Evolutionary conservation across 2,797 vertebrate species (phyloP).

Genomic region (Pseudopleuronectes americanus): DNA sequence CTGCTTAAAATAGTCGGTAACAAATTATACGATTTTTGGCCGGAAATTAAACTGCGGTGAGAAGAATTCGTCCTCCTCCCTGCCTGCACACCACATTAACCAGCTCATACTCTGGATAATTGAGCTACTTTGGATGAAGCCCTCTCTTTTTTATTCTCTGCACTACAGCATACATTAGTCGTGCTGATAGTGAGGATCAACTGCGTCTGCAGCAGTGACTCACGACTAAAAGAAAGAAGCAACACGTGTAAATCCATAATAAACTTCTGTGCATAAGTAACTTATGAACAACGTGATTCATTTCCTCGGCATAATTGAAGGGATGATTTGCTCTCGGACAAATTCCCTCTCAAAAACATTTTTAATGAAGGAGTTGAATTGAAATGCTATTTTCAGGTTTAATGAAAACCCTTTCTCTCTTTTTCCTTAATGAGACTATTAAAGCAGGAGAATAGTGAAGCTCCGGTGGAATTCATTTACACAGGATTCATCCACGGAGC

Average conservation of each 20-base stretch:
- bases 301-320: constrained; percentile 21
- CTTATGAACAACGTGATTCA: constrained; percentile 34
- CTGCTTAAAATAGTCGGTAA: neutral
- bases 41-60: constrained; percentile 7
- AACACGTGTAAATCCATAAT: constrained; percentile 13
- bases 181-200: neutral
- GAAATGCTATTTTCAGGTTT: constrained; percentile 61
- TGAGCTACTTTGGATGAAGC: constrained; percentile 30
- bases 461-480: constrained; percentile 28
- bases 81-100: constrained; percentile 11
- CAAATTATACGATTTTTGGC: neutral
- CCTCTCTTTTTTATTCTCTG: neutral
- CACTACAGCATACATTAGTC: neutral
- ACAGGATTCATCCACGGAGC: constrained; percentile 11
- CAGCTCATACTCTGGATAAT: constrained; percentile 27
- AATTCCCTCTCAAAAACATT: constrained; percentile 47
- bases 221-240: neutral
- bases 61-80: constrained; percentile 2
- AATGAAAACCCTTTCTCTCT: constrained; percentile 34
- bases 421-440: constrained; percentile 41
- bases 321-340: constrained; percentile 28
- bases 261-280: constrained; percentile 21
- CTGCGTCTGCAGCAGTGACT: neutral
- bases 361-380: constrained; percentile 48
- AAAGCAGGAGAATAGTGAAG: constrained; percentile 31